Percentiles rank a stretch among this genome's conserved stretches.
Evolutionary conservation across 2,888 invertebrate species (phyloP).

Genomic region (Drosophila borborema): DNA sequence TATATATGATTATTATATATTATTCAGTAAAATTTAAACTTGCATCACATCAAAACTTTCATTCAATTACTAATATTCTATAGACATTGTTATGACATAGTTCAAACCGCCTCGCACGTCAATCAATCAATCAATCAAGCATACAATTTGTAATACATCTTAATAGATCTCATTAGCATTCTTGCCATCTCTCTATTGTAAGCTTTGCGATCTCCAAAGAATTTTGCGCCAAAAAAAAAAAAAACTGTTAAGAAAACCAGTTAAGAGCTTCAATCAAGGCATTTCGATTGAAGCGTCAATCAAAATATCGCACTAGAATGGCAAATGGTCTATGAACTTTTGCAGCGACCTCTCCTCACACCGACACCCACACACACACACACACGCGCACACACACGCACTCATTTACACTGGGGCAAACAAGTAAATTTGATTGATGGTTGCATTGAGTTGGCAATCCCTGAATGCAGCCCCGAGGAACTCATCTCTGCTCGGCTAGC

Average conservation of each 20-base stretch:
- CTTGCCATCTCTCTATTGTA: not conserved
- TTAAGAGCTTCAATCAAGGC: slow-evolving; percentile 52
- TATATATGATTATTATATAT: too few relatives aligned
- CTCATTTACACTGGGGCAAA: slow-evolving; percentile 31
- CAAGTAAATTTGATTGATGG: slow-evolving; percentile 70
- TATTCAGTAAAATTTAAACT: not conserved
- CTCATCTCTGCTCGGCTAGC: slow-evolving; percentile 25
- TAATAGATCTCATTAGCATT: slow-evolving; percentile 52
- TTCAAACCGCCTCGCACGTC: slow-evolving; percentile 7
- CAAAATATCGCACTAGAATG: slow-evolving; percentile 41
- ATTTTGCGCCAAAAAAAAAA: not conserved
- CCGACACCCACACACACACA: slow-evolving; percentile 22
- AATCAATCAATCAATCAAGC: slow-evolving; percentile 30
- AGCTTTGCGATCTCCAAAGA: slow-evolving; percentile 5
- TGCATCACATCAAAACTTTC: not conserved
- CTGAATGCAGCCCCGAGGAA: slow-evolving; percentile 55
- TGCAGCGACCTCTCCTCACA: slow-evolving; percentile 39
- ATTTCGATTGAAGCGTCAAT: slow-evolving; percentile 57
- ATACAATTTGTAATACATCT: slow-evolving; percentile 25
- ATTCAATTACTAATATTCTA: not conserved
- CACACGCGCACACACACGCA: slow-evolving; percentile 1
- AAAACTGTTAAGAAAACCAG: not conserved
- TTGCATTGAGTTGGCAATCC: slow-evolving; percentile 71
- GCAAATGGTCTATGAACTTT: slow-evolving; percentile 40
- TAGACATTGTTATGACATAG: slow-evolving; percentile 1